Percentiles rank a stretch among this genome's conserved stretches.
phyloP scores from a whole-genome alignment of 53 echinoderm and acorn worm species.

The Echinometra lucunter region DNA sequence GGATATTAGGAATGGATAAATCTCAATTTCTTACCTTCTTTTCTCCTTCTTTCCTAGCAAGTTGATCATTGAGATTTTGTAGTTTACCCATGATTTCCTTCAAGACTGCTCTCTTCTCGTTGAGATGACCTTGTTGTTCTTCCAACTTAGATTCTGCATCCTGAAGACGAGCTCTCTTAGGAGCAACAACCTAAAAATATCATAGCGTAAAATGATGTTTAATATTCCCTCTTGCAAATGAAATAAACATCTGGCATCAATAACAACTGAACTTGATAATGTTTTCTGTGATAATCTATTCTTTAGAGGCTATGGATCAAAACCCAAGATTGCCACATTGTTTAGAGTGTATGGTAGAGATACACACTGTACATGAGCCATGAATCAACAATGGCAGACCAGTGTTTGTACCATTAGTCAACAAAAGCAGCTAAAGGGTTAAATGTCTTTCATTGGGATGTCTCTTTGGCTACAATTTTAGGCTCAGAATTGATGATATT shows the following conservation, averaged over 20 bases:
- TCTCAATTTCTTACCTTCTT: slow-evolving; percentile 74
- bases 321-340: too few species aligned
- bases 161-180: slow-evolving; percentile 88
- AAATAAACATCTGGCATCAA: not conserved
- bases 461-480: too few species aligned
- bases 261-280: too few species aligned
- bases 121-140: slow-evolving; percentile 84
- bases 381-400: too few species aligned
- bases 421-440: too few species aligned
- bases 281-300: too few species aligned
- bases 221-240: not conserved
- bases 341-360: too few species aligned
- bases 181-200: slow-evolving; percentile 84
- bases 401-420: too few species aligned
- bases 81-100: slow-evolving; percentile 94
- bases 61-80: slow-evolving; percentile 90
- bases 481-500: not conserved
- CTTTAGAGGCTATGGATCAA: too few species aligned
- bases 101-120: slow-evolving; percentile 88
- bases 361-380: too few species aligned
- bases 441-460: too few species aligned
- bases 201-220: not conserved
- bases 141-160: slow-evolving; percentile 89
- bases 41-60: slow-evolving; percentile 81
- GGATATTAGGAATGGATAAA: too few species aligned